phyloP scores from a whole-genome alignment of 1,140 invertebrate genomes.

The Aphidius ervi region DNA sequence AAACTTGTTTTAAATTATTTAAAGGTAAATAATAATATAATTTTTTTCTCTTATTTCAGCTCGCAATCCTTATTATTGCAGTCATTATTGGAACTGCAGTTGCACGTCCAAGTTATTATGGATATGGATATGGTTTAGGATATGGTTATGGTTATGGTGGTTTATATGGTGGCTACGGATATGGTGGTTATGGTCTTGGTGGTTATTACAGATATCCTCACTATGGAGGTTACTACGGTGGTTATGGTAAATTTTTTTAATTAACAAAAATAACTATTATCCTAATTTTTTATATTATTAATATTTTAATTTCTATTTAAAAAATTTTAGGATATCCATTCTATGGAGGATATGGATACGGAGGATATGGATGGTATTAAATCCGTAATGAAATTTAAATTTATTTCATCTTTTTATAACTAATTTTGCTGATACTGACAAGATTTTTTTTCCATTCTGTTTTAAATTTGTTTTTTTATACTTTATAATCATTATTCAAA shows the following conservation, averaged over 20 bases:
- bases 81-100: slow-evolving; percentile 26
- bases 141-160: slow-evolving; percentile 21
- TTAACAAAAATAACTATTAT: neutral
- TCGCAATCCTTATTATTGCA: slow-evolving; percentile 28
- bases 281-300: neutral
- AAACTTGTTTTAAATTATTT: too few species aligned
- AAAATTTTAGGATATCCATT: slow-evolving; percentile 7
- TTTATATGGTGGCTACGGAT: slow-evolving; percentile 12
- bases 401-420: too few species aligned
- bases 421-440: too few species aligned
- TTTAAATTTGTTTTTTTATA: too few species aligned
- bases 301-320: neutral
- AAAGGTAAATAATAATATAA: too few species aligned
- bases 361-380: too few species aligned
- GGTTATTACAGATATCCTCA: slow-evolving; percentile 16
- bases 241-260: slow-evolving; percentile 12
- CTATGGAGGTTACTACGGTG: slow-evolving; percentile 23
- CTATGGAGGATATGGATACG: neutral
- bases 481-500: too few species aligned
- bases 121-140: slow-evolving; percentile 5
- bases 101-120: slow-evolving; percentile 33
- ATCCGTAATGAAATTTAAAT: too few species aligned
- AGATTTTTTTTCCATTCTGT: too few species aligned
- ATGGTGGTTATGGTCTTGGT: slow-evolving; percentile 19
- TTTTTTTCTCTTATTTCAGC: neutral